Base-by-base conservation (phyloP, 2,113 vertebrate species). In the Chitala chitala region DNA sequence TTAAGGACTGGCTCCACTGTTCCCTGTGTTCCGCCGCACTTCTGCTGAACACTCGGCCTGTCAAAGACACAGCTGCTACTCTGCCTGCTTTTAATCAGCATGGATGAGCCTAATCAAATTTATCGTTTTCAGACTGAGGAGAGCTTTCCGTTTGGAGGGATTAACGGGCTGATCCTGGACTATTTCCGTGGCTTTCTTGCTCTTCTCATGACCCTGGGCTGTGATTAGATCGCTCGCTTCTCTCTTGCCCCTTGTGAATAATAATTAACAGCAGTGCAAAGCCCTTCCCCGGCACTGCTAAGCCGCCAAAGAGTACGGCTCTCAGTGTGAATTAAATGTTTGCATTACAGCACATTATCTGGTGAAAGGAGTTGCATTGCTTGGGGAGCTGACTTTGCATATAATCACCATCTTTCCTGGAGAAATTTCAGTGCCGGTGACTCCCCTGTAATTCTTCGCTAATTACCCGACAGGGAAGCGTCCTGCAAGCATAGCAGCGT, bases 261-360 rank as follows among this genome's bases (percentile, higher is more conserved):
- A 26, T 36, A 46, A 29, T 66, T 7, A 9, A 13, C n/a, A 2
- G 20, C 22, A 66, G 64, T 2, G n/a, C 13, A 12, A 3, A 2
- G 40, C 22, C 9, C 20, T 48, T 13, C 24, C 26, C 4, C 17
- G 64, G n/a, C 24, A 61, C 9, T 29, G 4, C 13, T 59, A 59
- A 59, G 64, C 20, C 20, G 48, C 2, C 42, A 15, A 38, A 26
- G 42, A 2, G 0, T 46, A 9, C 12, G 15, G 22, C 7, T 68
- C 64, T 42, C n/a, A n/a, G 24, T 42, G 38, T 46, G 64, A 68
- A 26, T 68, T 68, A 66, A 66, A 10, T 22, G 42, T 66, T 42
- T 66, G 64, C 20, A 44, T 44, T 10, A 44, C 22, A 44, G 1
- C n/a, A 44, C 64, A 66, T 66, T 42, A 46, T 5, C 64, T 7